phyloP scores from a whole-genome alignment of 2,888 invertebrate genomes.

The Piscicola geometra region DNA sequence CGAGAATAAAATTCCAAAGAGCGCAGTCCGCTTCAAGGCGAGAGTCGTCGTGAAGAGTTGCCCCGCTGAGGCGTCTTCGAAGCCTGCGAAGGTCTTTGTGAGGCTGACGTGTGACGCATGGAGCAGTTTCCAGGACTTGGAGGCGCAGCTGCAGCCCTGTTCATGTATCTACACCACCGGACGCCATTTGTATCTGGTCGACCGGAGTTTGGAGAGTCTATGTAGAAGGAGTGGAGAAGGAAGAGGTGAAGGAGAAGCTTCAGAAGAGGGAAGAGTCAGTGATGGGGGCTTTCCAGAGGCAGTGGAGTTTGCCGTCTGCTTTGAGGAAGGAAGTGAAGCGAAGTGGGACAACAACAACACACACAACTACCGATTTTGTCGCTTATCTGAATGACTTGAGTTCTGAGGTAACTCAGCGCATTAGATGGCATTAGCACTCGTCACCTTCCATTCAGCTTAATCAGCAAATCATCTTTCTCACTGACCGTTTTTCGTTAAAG shows the following conservation, averaged over 20 bases:
- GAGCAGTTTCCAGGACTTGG: not conserved
- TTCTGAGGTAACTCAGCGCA: too few species aligned
- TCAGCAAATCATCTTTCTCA: too few species aligned
- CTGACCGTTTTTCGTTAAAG: too few species aligned
- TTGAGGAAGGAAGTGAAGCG: not conserved
- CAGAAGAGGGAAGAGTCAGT: not conserved
- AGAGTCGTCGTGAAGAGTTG: not conserved
- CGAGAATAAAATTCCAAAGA: not conserved
- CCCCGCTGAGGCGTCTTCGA: not conserved
- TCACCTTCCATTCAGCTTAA: too few species aligned
- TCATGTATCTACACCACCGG: not conserved
- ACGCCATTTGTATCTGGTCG: not conserved
- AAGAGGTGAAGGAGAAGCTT: not conserved
- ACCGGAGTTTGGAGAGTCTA: not conserved
- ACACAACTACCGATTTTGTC: slow-evolving; percentile 42
- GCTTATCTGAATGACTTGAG: not conserved
- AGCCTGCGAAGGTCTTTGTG: not conserved
- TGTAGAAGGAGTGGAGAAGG: not conserved
- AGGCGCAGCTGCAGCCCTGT: not conserved
- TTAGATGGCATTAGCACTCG: too few species aligned
- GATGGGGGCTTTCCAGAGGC: not conserved
- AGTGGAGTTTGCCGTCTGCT: not conserved
- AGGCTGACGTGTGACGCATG: not conserved
- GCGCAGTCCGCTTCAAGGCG: not conserved
- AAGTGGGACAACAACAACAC: slow-evolving; percentile 14